Base-by-base conservation (phyloP, 2,797 vertebrate genomes). In the Gymnoscopelus microlampas region DNA sequence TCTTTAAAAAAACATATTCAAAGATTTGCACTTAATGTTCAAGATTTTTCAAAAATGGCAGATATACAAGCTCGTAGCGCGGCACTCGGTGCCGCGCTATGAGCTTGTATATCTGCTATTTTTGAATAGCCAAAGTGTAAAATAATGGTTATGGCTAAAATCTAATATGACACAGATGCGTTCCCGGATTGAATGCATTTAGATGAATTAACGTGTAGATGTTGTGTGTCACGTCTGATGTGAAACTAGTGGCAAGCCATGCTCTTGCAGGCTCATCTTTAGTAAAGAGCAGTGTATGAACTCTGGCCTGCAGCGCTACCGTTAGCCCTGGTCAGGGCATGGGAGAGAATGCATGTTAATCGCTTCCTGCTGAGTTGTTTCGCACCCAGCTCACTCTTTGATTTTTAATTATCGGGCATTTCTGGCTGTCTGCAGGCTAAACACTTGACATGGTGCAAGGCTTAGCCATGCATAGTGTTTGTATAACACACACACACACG, bases 331-430 rank as follows among this genome's bases (percentile, higher is more conserved):
- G 53, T 70, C 67, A 66, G 68, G 70, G 64, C 65, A 75, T 67
- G 73, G 57, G 69, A 72, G 60, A 71, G 59, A 70, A 60, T 58
- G 81, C 69, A 68, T 81, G 72, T 75, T 75, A 86, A 84, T 82
- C 67, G 71, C 64, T 68, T 44, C 67, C 59, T 54, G 53, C 71
- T 24, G 29, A 1, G 64, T 39, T 65, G 71, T 76, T 73, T 70
- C 64, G 68, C 64, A 71, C 60, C 70, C 60, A 57, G 62, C 51
- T 68, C 49, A 53, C 57, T 71, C 72, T 53, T 57, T 32, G 47
- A 26, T 47, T 23, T 75, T 77, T 82, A 82, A 81, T 83, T 77
- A 78, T 69, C 70, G 74, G 66, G 69, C 50, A 53, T 73, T 71
- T 62, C 65, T 68, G 70, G 54, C 64, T 56, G 62, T 68, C 77